Percentiles rank a stretch among this genome's conserved stretches.
Evolutionary conservation across 1,140 invertebrate genomes (phyloP).

Genomic region (Ruditapes philippinarum): DNA sequence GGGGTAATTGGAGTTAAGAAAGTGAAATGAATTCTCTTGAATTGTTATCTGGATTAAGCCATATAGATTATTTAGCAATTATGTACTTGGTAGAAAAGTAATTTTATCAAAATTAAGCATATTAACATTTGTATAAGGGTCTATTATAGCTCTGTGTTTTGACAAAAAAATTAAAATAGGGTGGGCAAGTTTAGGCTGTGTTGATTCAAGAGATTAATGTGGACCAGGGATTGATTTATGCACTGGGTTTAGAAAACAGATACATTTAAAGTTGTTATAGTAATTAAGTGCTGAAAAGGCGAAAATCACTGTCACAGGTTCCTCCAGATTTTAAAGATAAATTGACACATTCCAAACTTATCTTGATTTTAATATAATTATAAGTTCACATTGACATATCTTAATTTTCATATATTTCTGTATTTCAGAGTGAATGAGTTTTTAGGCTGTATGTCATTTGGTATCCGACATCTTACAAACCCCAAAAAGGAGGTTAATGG

Average conservation of each 20-base stretch:
- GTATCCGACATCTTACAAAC: slow-evolving; percentile 90
- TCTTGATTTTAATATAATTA: too few relatives aligned
- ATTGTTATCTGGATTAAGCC: background rate
- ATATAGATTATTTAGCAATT: slow-evolving; percentile 22
- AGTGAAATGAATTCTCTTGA: background rate
- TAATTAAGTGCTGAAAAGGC: too few relatives aligned
- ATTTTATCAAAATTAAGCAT: background rate
- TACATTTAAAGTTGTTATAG: too few relatives aligned
- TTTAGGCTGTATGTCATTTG: slow-evolving; percentile 93
- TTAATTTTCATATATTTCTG: too few relatives aligned
- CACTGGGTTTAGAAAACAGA: too few relatives aligned
- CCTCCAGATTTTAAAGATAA: too few relatives aligned
- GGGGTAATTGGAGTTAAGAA: background rate
- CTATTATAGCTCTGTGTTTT: background rate
- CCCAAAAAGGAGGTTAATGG: slow-evolving; percentile 88
- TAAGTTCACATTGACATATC: too few relatives aligned
- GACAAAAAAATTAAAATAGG: background rate
- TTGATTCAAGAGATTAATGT: background rate
- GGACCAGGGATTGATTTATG: too few relatives aligned
- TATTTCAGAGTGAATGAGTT: slow-evolving; percentile 92
- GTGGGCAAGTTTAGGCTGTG: background rate
- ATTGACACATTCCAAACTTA: too few relatives aligned
- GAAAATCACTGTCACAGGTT: too few relatives aligned
- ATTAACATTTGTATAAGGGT: background rate
- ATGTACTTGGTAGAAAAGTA: slow-evolving; percentile 1